phyloP scores from a whole-genome alignment of 2,113 vertebrate genomes.

The Oncorhynchus tshawytscha region DNA sequence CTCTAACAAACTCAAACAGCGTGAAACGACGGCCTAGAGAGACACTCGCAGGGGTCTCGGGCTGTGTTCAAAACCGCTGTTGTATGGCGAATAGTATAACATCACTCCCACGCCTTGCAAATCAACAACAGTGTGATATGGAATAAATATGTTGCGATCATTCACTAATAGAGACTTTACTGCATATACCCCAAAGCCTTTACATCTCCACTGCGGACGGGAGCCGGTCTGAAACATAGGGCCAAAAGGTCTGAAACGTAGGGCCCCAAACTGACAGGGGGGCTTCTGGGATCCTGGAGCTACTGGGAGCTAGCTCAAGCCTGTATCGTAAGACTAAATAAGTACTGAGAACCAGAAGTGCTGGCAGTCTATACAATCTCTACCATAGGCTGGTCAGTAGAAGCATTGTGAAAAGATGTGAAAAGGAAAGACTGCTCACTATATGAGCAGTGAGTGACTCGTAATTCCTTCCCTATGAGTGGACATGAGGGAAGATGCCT shows the following conservation, averaged over 20 bases:
- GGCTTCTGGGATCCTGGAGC: neutral
- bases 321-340: neutral
- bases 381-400: neutral
- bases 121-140: conserved; percentile 7
- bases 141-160: neutral
- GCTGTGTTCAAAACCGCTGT: too few species aligned
- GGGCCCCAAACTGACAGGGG: neutral
- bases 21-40: too few species aligned
- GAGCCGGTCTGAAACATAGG: too few species aligned
- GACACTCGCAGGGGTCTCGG: too few species aligned
- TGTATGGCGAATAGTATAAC: too few species aligned
- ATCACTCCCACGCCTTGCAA: conserved; percentile 5
- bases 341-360: neutral
- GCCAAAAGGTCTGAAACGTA: neutral
- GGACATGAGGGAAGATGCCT: conserved; percentile 12
- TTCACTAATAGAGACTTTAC: conserved; percentile 2
- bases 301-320: neutral
- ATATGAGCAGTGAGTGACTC: conserved; percentile 10
- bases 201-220: neutral
- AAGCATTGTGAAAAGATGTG: neutral
- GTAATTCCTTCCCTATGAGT: conserved; percentile 9
- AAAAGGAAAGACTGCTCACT: conserved; percentile 11
- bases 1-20: too few species aligned
- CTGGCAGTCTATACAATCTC: neutral
- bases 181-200: neutral